Conservation (phyloP, 2,797 vertebrate genomes). For the Chaenodraco wilsoni region DNA sequence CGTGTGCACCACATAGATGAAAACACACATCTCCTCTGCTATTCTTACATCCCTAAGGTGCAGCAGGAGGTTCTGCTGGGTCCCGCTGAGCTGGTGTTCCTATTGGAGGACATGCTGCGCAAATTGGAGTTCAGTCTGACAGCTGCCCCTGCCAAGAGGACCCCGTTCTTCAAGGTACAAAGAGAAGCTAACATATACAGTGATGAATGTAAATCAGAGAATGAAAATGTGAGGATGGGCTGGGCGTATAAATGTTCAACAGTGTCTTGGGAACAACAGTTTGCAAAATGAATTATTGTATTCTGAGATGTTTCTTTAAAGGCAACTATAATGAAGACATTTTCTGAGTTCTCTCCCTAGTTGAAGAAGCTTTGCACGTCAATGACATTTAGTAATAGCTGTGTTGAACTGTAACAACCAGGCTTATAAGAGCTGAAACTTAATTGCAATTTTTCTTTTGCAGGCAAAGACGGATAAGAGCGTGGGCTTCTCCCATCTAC, state of each 20-base stretch:
- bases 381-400: background rate
- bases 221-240: background rate
- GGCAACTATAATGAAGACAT: background rate
- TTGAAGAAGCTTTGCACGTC: background rate
- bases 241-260: background rate
- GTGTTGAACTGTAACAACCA: background rate
- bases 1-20: background rate
- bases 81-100: constrained; percentile 91
- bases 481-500: constrained; percentile 92
- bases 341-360: background rate
- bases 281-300: background rate
- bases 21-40: background rate
- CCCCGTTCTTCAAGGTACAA: constrained; percentile 89
- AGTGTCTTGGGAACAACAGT: background rate
- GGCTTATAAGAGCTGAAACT: background rate
- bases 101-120: constrained; percentile 92
- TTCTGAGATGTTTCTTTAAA: background rate
- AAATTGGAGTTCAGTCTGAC: constrained; percentile 91
- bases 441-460: constrained; percentile 20
- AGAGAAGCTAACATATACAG: background rate
- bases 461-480: constrained; percentile 86
- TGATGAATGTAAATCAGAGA: background rate
- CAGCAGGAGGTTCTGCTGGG: constrained; percentile 91
- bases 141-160: constrained; percentile 82
- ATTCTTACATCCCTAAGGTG: constrained; percentile 75